Evolutionary conservation across 2,888 invertebrate genomes (phyloP), one percentile per base, ranked within the genome.

Genomic region (Plemyria rubiginata): DNA sequence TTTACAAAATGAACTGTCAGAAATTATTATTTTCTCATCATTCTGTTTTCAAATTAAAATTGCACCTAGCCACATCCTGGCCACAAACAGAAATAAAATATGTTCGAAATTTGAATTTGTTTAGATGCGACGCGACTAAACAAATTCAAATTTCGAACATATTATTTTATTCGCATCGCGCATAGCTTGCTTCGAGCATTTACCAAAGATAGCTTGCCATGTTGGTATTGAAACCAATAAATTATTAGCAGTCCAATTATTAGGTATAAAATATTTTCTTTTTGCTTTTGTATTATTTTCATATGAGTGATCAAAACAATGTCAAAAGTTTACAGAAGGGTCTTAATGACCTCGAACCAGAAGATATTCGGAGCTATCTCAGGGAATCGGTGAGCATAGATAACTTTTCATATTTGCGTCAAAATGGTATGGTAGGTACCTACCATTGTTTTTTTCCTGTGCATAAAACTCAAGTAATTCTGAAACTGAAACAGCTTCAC

Each of bases 1-100:
- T 64, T 53, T 51, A 6, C 50, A 58, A 54, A 62, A 54, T 58
- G n/a, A 62, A 50, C 40, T 54, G 54, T 62, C 58, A 54, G 22
- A 46, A 59, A 13, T 28, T 8, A 58, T 40, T 22, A 29, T 15
- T 13, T 13, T 45, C 40, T 46, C 51, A 32, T 57, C 22, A 22
- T 22, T 22, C 57, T 54, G 38, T 50, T 62, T 62, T 41, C 45
- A n/a, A 15, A 50, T 48, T 6, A 28, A 51, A 36, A 36, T 54
- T 50, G 50, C 58, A 62, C 36, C 62, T 45, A 51, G 46, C 62
- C 54, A 28, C 45, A 8, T 59, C 36, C 62, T 45, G 54, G 46
- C 62, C 54, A 28, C 45, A 8, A 36, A 29, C 13, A 40, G 28
- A 58, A 57, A 54, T 22, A 13, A 32, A 38, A 22, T 1, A 29